Conservation (phyloP, 2,797 vertebrate species). For the Lutjanus campechanus region DNA sequence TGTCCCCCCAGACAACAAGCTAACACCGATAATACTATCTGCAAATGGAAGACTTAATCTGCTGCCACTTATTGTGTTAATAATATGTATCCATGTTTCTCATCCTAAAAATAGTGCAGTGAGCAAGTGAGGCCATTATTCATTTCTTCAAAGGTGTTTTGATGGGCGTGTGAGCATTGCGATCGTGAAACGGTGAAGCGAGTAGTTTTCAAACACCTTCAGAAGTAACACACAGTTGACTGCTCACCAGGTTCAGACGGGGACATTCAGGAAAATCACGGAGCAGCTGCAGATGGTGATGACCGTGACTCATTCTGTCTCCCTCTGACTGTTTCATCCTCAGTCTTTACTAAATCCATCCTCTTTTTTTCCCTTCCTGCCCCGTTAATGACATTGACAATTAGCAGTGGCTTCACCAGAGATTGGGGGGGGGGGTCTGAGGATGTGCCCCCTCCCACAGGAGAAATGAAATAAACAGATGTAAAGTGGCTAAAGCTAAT, state of each 20-base stretch:
- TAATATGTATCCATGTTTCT: slow-evolving; percentile 56
- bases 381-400: slow-evolving; percentile 50
- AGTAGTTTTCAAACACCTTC: slow-evolving; percentile 51
- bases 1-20: slow-evolving; percentile 43
- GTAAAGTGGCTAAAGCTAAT: slow-evolving; percentile 39
- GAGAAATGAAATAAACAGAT: slow-evolving; percentile 43
- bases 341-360: slow-evolving; percentile 43
- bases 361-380: slow-evolving; percentile 44
- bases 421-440: slow-evolving; percentile 9
- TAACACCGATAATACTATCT: slow-evolving; percentile 75
- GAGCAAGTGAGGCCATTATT: slow-evolving; percentile 36
- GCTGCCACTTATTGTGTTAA: slow-evolving; percentile 62
- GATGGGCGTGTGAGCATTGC: slow-evolving; percentile 41
- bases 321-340: slow-evolving; percentile 38
- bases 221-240: slow-evolving; percentile 35
- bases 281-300: slow-evolving; percentile 59
- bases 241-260: slow-evolving; percentile 49
- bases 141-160: slow-evolving; percentile 49
- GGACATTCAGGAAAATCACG: slow-evolving; percentile 52
- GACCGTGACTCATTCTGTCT: slow-evolving; percentile 49
- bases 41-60: slow-evolving; percentile 70
- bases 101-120: slow-evolving; percentile 66
- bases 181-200: slow-evolving; percentile 32
- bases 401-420: slow-evolving; percentile 41
- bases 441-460: neutral